Conservation (phyloP, 2,888 invertebrate genomes). For the Operophtera brumata region DNA sequence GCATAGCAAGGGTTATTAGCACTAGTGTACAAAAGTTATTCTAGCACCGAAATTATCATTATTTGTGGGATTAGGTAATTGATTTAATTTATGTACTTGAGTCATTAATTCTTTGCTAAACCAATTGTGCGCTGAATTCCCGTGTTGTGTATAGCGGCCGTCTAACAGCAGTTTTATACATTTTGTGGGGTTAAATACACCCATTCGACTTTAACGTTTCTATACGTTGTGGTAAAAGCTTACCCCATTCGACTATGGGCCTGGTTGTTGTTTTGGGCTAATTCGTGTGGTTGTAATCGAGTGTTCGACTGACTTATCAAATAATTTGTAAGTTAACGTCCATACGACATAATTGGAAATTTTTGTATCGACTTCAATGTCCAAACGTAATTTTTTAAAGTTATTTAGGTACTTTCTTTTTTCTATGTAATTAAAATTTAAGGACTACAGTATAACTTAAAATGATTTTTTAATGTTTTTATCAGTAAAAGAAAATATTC, state of each 20-base stretch:
- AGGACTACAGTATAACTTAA: constrained; percentile 14
- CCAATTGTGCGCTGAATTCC: too few species aligned
- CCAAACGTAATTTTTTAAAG: constrained; percentile 42
- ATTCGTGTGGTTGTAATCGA: constrained; percentile 53
- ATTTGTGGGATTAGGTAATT: too few species aligned
- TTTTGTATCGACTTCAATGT: constrained; percentile 50
- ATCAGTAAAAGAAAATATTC: constrained; percentile 29
- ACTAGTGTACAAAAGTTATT: too few species aligned
- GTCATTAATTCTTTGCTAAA: too few species aligned
- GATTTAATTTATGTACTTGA: too few species aligned
- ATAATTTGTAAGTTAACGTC: constrained; percentile 56
- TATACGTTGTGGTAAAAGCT: background rate
- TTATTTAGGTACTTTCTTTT: constrained; percentile 28
- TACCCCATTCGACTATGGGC: constrained; percentile 2
- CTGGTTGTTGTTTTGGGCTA: constrained; percentile 23
- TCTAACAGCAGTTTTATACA: background rate
- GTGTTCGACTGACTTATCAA: constrained; percentile 69
- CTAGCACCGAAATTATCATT: too few species aligned
- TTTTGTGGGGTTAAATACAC: background rate
- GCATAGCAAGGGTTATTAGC: too few species aligned
- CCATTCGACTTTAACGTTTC: background rate
- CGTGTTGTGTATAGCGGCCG: too few species aligned
- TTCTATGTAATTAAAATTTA: constrained; percentile 25
- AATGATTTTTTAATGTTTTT: constrained; percentile 26
- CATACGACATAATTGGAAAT: constrained; percentile 51